These are phyloP conservation scores for Oryzias dopingdopingensis DNA, from an alignment of 2,797 vertebrate genomes.

Conservation along the genomic window DNA sequence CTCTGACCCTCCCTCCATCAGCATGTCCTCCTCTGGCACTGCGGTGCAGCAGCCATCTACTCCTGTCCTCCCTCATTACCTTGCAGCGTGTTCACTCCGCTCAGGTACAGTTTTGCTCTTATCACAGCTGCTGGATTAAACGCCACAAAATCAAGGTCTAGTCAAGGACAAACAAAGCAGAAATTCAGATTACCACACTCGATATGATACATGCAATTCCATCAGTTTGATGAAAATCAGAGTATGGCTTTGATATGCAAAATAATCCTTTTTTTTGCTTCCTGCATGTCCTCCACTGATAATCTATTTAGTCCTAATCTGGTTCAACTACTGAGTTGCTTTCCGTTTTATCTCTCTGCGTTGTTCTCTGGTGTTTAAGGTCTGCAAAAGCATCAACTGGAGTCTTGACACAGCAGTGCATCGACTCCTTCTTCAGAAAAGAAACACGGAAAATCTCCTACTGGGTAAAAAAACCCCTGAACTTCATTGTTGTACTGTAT, in stretches of 20 bases:
- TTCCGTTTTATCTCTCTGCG: slow-evolving; percentile 1
- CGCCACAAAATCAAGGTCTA: slow-evolving; percentile 27
- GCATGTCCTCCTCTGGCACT: slow-evolving; percentile 60
- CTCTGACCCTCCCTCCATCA: slow-evolving; percentile 38
- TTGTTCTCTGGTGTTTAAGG: slow-evolving; percentile 70
- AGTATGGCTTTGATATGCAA: slow-evolving; percentile 6
- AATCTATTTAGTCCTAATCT: slow-evolving; percentile 27
- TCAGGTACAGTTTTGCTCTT: slow-evolving; percentile 78
- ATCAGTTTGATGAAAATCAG: slow-evolving; percentile 21
- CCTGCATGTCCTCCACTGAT: slow-evolving; percentile 1
- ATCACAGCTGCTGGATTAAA: slow-evolving; percentile 36
- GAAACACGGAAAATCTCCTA: slow-evolving; percentile 77
- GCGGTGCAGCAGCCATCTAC: slow-evolving; percentile 84
- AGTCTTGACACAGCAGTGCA: slow-evolving; percentile 81
- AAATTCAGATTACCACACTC: too few relatives aligned
- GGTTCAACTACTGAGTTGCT: slow-evolving; percentile 20
- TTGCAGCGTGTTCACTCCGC: slow-evolving; percentile 81
- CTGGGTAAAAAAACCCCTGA: slow-evolving; percentile 76
- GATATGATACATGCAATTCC: slow-evolving; percentile 2
- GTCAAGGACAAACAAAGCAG: slow-evolving; percentile 33
- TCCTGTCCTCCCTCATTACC: slow-evolving; percentile 83
- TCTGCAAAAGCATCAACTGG: slow-evolving; percentile 82
- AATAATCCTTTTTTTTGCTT: slow-evolving; percentile 18
- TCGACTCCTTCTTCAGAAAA: slow-evolving; percentile 79
- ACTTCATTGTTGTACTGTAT: slow-evolving; percentile 14